Evolutionary conservation across 2,113 vertebrate genomes (phyloP).

Genomic region (Bujurquina vittata): DNA sequence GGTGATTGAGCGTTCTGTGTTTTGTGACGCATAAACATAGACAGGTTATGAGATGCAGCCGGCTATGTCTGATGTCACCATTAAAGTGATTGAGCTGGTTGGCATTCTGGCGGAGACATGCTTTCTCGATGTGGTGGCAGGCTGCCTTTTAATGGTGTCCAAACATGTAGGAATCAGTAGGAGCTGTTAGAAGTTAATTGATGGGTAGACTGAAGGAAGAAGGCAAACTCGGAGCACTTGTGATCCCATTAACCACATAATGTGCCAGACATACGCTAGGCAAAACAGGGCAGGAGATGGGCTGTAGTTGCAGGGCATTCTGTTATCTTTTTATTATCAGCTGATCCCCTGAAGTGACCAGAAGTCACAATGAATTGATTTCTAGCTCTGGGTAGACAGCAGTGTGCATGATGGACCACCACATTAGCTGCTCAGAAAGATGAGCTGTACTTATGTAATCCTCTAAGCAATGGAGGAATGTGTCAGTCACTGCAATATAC

Average conservation of each 20-base stretch:
- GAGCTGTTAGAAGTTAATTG: neutral
- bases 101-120: neutral
- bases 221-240: neutral
- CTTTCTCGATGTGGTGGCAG: constrained; percentile 13
- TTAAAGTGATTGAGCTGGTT: constrained; percentile 8
- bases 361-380: neutral
- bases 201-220: neutral
- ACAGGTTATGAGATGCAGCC: neutral
- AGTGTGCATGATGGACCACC: neutral
- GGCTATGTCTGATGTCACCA: constrained; percentile 9
- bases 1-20: neutral
- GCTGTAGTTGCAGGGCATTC: neutral
- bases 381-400: neutral
- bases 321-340: neutral
- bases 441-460: neutral
- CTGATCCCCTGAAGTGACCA: neutral
- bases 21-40: neutral
- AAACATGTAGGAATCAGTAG: constrained; percentile 24
- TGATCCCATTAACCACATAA: neutral
- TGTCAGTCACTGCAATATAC: neutral
- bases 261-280: neutral
- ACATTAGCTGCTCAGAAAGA: too few species aligned
- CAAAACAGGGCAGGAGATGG: neutral
- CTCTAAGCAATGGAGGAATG: neutral
- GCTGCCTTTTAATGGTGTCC: constrained; percentile 30